phyloP scores from a whole-genome alignment of 2,888 invertebrate genomes.

The Mythimna vitellina region DNA sequence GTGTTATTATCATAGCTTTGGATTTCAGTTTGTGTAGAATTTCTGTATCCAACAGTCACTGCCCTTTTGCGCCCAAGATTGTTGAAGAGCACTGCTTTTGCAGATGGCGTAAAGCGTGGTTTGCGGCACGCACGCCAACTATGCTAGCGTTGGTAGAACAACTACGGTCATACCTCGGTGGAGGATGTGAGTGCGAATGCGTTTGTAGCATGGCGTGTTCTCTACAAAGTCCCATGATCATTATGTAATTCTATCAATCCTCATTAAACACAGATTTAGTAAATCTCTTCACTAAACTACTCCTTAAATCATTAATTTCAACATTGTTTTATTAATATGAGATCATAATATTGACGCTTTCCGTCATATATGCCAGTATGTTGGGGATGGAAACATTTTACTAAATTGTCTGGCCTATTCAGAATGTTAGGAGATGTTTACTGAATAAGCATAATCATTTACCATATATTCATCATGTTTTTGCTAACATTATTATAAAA shows the following conservation, averaged over 20 bases:
- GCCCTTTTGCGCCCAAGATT: conserved; percentile 56
- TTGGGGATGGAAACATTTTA: conserved; percentile 1
- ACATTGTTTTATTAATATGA: neutral
- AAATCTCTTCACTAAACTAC: conserved; percentile 12
- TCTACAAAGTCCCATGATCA: conserved; percentile 54
- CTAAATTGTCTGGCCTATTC: neutral
- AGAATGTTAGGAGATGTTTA: conserved; percentile 18
- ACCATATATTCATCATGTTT: conserved; percentile 34
- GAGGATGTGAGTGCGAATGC: conserved; percentile 89
- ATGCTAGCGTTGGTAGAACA: conserved; percentile 90
- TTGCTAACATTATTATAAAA: conserved; percentile 39
- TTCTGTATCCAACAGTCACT: conserved; percentile 42
- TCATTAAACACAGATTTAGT: conserved; percentile 27
- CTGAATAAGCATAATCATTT: conserved; percentile 26
- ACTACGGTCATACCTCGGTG: conserved; percentile 89
- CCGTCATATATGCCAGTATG: neutral
- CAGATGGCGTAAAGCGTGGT: conserved; percentile 89
- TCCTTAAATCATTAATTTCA: conserved; percentile 10
- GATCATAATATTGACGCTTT: neutral
- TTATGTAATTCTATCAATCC: conserved; percentile 30
- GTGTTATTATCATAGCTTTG: conserved; percentile 31
- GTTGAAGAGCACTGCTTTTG: conserved; percentile 82
- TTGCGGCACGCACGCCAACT: conserved; percentile 85
- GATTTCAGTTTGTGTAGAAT: conserved; percentile 42
- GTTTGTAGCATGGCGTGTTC: conserved; percentile 75